These are phyloP conservation scores for Eristalis pertinax DNA, from an alignment of 2,888 invertebrate genomes.

Conservation along the genomic window DNA sequence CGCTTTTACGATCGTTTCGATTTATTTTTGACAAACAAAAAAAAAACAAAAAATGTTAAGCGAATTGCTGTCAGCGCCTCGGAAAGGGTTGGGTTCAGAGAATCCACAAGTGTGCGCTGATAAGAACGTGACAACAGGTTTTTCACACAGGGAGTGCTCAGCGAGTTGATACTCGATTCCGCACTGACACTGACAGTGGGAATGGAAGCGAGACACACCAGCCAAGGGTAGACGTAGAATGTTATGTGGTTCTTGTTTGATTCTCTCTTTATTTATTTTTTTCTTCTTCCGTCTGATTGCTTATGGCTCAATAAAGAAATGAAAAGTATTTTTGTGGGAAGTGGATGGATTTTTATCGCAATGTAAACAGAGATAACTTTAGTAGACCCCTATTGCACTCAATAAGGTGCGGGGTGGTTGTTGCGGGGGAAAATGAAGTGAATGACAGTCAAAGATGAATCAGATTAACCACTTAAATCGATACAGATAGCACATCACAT, in stretches of 20 bases:
- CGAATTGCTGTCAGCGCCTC: neutral
- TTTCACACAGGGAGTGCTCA: conserved; percentile 12
- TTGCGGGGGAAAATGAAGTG: neutral
- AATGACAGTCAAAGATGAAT: neutral
- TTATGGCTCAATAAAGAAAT: conserved; percentile 24
- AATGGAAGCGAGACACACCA: neutral
- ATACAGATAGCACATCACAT: too few species aligned
- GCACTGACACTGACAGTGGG: neutral
- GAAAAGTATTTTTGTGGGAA: conserved; percentile 1
- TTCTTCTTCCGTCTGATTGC: neutral
- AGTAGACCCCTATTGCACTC: neutral
- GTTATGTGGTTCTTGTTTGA: neutral
- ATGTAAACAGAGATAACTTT: neutral
- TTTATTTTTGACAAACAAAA: neutral
- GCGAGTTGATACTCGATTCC: conserved; percentile 33
- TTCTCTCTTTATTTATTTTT: too few species aligned
- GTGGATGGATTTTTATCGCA: neutral
- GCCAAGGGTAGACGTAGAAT: neutral
- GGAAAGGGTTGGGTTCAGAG: conserved; percentile 25
- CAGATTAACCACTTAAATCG: neutral
- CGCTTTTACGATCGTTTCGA: conserved; percentile 14
- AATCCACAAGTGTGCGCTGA: conserved; percentile 60
- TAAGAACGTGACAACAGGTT: conserved; percentile 42
- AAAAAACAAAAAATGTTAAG: neutral
- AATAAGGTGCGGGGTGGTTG: neutral